Percentiles rank a stretch among this genome's conserved stretches.
phyloP scores from a whole-genome alignment of 2,888 invertebrate genomes.

The Myathropa florea region DNA sequence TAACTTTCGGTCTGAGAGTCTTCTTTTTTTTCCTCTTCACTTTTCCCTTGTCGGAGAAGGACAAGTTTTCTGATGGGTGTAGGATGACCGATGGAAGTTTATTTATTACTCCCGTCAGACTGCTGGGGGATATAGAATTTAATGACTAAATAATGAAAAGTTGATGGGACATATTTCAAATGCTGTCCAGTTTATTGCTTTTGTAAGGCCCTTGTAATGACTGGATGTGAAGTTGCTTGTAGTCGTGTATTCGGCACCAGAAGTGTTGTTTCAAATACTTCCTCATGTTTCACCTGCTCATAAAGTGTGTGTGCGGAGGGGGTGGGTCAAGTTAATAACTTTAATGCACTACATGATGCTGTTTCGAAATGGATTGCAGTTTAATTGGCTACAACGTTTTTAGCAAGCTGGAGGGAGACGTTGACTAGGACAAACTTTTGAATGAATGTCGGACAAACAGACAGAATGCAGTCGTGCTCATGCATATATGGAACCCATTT shows the following conservation, averaged over 20 bases:
- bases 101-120: conserved; percentile 37
- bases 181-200: conserved; percentile 20
- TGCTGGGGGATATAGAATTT: conserved; percentile 35
- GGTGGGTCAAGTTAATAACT: background rate
- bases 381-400: background rate
- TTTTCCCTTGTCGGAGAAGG: conserved; percentile 1
- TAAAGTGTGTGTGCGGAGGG: background rate
- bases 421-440: background rate
- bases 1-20: conserved; percentile 18
- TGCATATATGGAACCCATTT: no score
- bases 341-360: background rate
- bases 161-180: conserved; percentile 49
- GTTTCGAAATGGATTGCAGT: background rate
- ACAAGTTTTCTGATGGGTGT: conserved; percentile 48
- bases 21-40: conserved; percentile 11
- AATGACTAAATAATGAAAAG: conserved; percentile 61
- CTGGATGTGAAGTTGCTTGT: background rate
- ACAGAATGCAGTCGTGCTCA: background rate
- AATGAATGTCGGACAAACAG: background rate
- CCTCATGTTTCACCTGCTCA: background rate
- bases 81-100: conserved; percentile 52
- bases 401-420: conserved; percentile 5
- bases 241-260: background rate
- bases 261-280: background rate
- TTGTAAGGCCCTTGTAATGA: background rate